Percentiles rank a stretch among this genome's conserved stretches.
phyloP scores from a whole-genome alignment of 2,113 vertebrate species.

The Nothoprocta perdicaria region DNA sequence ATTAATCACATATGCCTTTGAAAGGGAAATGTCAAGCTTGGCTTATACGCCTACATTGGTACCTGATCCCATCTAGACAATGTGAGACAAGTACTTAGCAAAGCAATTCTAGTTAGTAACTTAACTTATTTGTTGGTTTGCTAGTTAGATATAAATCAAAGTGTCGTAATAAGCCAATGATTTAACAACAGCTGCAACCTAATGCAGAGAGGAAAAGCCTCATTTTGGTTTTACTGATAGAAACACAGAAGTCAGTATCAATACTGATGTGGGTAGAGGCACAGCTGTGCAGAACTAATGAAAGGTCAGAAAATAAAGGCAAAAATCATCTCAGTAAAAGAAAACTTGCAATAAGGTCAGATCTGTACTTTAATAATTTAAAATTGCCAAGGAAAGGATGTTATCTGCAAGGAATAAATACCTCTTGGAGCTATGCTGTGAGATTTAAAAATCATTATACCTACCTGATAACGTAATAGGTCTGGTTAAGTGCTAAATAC shows the following conservation, averaged over 20 bases:
- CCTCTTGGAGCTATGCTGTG: background rate
- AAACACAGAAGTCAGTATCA: constrained; percentile 58
- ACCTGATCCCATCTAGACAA: constrained; percentile 70
- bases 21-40: constrained; percentile 73
- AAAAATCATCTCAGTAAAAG: background rate
- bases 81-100: constrained; percentile 54
- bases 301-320: background rate
- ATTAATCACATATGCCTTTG: constrained; percentile 75
- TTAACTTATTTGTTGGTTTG: constrained; percentile 73
- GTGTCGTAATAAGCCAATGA: constrained; percentile 61
- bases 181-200: constrained; percentile 57
- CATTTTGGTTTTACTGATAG: constrained; percentile 35
- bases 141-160: constrained; percentile 72
- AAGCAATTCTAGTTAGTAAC: constrained; percentile 57
- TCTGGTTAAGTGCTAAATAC: background rate
- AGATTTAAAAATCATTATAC: background rate
- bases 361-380: background rate
- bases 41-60: constrained; percentile 67
- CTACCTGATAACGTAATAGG: background rate
- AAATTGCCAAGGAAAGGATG: background rate
- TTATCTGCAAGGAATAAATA: background rate
- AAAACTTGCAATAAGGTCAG: background rate
- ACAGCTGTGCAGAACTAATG: constrained; percentile 27
- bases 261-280: background rate
- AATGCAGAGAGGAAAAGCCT: constrained; percentile 58